These are phyloP conservation scores for pig (Sus scrofa) DNA, from an alignment of 2,113 vertebrate genomes.

Conservation along the genomic window T2T-Sscrofa CM000819.6:103883001-103883500, in stretches of 20 bases:
- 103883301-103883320: neutral
- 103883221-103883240: neutral
- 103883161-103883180: neutral
- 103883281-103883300: neutral
- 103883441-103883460: neutral
- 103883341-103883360: neutral
- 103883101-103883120: no score
- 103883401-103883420: neutral
- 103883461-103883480: neutral
- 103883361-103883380: neutral
- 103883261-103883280: neutral
- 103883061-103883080: no score
- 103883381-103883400: neutral
- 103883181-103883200: neutral
- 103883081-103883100: no score
- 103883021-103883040: no score
- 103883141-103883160: neutral
- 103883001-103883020: no score
- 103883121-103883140: neutral
- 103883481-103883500: accelerated
- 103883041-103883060: no score
- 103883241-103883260: neutral
- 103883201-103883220: neutral
- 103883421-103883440: neutral
- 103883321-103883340: neutral